Conservation (phyloP, 2,888 invertebrate genomes). For the Himalopsyche anomala region DNA sequence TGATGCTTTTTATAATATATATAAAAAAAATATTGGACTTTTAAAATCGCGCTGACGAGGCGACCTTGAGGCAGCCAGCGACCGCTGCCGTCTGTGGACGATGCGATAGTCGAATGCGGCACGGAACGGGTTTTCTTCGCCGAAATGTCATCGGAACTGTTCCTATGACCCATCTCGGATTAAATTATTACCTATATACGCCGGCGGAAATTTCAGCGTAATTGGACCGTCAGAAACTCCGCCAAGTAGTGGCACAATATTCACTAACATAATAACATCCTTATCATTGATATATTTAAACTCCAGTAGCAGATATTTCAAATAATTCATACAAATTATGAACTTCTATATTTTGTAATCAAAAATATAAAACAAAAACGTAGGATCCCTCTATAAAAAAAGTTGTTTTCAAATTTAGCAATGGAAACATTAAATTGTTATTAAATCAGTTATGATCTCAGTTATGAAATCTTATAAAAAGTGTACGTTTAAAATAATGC, state of each 20-base stretch:
- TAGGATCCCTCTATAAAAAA: no score
- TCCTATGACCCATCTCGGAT: constrained; percentile 9
- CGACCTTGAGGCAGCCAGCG: constrained; percentile 15
- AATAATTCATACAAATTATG: no score
- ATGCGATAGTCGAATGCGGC: constrained; percentile 4
- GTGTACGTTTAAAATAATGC: no score
- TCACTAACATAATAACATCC: no score
- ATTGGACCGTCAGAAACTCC: neutral
- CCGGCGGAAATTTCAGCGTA: neutral
- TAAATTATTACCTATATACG: neutral
- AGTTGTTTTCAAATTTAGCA: no score
- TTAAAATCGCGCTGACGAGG: constrained; percentile 21
- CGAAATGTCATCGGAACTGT: constrained; percentile 29
- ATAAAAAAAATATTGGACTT: constrained; percentile 23
- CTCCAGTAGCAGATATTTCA: no score
- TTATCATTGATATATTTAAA: no score
- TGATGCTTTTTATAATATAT: neutral
- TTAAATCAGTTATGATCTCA: no score
- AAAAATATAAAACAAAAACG: no score
- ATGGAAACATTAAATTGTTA: no score
- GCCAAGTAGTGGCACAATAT: neutral
- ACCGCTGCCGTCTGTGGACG: constrained; percentile 10
- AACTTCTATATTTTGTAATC: no score
- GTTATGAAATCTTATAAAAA: no score
- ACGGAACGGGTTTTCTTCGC: constrained; percentile 28